Evolutionary conservation across 2,888 invertebrate species (phyloP).

Genomic region (Drosophila recens): DNA sequence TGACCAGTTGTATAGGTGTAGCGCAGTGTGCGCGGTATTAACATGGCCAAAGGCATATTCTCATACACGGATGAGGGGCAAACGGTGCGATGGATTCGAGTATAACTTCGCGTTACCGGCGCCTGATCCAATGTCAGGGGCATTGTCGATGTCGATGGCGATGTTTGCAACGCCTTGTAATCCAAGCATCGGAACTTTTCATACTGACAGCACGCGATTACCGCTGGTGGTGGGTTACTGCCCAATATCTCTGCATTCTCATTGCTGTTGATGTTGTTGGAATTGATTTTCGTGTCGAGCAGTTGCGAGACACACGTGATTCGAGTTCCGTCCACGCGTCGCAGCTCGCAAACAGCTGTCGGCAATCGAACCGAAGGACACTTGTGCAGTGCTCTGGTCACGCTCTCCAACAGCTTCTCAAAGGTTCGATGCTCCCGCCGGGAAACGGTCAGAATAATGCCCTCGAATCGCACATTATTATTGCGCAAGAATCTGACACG

Average conservation of each 20-base stretch:
- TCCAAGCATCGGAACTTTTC: slow-evolving; percentile 4
- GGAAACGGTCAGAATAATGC: neutral
- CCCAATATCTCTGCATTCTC: neutral
- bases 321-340: neutral
- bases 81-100: neutral
- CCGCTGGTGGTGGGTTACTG: neutral
- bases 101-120: neutral
- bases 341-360: neutral
- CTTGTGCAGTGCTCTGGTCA: neutral
- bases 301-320: neutral
- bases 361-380: neutral
- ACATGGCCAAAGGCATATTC: slow-evolving; percentile 6
- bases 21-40: slow-evolving; percentile 8
- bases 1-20: neutral
- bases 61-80: neutral
- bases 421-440: slow-evolving; percentile 2
- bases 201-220: slow-evolving; percentile 2
- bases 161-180: neutral
- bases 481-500: neutral
- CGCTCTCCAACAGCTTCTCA: slow-evolving; percentile 8
- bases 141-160: neutral
- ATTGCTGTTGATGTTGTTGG: neutral
- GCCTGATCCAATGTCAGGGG: neutral
- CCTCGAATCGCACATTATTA: neutral
- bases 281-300: neutral